Conservation (phyloP, 2,888 invertebrate genomes). For the Seira musarum region DNA sequence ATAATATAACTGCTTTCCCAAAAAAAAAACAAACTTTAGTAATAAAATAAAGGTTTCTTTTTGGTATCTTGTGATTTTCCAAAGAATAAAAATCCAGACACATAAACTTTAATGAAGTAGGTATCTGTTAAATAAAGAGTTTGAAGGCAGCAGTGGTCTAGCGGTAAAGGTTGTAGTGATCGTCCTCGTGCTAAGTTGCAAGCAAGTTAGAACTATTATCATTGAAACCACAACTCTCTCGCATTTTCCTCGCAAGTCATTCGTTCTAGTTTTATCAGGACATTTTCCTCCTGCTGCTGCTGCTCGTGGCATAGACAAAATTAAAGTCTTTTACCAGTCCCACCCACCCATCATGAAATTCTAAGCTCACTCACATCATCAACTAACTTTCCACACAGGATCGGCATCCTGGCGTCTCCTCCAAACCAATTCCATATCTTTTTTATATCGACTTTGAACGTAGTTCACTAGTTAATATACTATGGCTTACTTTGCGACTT, state of each 20-base stretch:
- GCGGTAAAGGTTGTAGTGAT: background rate
- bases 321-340: conserved; percentile 55
- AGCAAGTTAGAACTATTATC: conserved; percentile 16
- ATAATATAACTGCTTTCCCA: no score
- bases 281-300: conserved; percentile 12
- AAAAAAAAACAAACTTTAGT: no score
- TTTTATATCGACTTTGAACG: conserved; percentile 45
- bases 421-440: conserved; percentile 59
- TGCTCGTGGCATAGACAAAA: conserved; percentile 57
- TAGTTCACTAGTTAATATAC: no score
- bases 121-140: no score
- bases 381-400: conserved; percentile 36
- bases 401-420: conserved; percentile 58
- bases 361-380: conserved; percentile 35
- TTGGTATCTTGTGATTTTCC: no score
- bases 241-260: conserved; percentile 30
- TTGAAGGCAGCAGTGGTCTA: no score
- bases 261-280: background rate
- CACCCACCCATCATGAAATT: conserved; percentile 57
- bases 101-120: no score
- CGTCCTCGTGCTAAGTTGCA: conserved; percentile 21
- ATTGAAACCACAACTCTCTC: conserved; percentile 23
- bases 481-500: no score
- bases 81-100: no score
- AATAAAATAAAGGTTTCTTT: no score